Evolutionary conservation across 2,888 invertebrate genomes (phyloP).

Genomic region (Notodonta ziczac): DNA sequence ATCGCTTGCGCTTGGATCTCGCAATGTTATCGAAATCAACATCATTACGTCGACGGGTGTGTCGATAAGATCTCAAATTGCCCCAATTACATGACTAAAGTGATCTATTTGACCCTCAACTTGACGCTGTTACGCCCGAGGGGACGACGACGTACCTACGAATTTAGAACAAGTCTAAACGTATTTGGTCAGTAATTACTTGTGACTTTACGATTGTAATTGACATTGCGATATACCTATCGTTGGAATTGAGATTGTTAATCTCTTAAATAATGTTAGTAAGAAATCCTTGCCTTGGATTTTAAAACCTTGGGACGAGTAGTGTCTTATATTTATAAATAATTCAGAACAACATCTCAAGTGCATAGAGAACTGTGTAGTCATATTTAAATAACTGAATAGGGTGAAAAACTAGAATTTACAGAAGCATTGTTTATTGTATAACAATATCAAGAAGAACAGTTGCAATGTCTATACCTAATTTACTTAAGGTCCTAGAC

Average conservation of each 20-base stretch:
- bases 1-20: not conserved
- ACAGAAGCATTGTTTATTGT: too few species aligned
- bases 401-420: too few species aligned
- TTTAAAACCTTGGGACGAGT: not conserved
- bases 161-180: constrained; percentile 5
- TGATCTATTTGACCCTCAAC: constrained; percentile 38
- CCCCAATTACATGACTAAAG: constrained; percentile 42
- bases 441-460: too few species aligned
- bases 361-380: too few species aligned
- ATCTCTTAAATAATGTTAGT: constrained; percentile 12
- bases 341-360: too few species aligned
- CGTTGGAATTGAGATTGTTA: not conserved
- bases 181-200: constrained; percentile 15
- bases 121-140: constrained; percentile 28
- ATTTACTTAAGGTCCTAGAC: not conserved
- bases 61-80: constrained; percentile 41
- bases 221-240: constrained; percentile 3
- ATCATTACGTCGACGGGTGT: constrained; percentile 21
- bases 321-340: not conserved
- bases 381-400: too few species aligned
- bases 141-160: constrained; percentile 28
- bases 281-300: constrained; percentile 4
- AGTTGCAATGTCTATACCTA: not conserved
- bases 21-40: constrained; percentile 13
- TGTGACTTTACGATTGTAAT: constrained; percentile 8